Evolutionary conservation across 2,113 vertebrate species (phyloP).

Genomic region (Ivindomyrus marchei): DNA sequence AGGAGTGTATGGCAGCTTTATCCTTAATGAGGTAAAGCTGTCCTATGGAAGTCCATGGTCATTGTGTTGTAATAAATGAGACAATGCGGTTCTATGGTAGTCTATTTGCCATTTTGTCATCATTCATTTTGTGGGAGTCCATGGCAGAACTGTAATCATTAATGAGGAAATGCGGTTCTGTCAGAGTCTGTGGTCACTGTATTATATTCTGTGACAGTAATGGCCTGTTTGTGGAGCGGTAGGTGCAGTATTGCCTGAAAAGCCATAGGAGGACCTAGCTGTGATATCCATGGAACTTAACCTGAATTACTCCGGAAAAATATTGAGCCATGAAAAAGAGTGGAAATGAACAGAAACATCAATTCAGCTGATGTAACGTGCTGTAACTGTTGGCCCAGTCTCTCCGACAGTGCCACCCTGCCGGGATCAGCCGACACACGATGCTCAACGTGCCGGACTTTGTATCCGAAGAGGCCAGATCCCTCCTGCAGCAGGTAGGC

Average conservation of each 20-base stretch:
- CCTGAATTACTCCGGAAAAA: background rate
- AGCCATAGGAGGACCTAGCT: background rate
- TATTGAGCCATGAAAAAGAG: background rate
- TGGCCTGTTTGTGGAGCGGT: background rate
- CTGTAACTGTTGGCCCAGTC: constrained; percentile 44
- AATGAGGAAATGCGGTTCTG: background rate
- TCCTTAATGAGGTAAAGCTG: background rate
- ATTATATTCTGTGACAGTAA: background rate
- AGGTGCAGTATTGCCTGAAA: background rate
- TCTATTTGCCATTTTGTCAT: background rate
- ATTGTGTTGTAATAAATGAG: background rate
- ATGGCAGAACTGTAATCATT: background rate
- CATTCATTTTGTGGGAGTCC: background rate
- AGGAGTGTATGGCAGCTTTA: background rate
- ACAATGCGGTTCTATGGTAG: background rate
- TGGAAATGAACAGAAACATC: background rate
- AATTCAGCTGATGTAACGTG: background rate
- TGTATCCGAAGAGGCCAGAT: constrained; percentile 84
- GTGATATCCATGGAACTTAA: background rate
- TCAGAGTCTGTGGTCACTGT: background rate
- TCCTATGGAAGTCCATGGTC: background rate
- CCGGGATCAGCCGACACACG: constrained; percentile 88
- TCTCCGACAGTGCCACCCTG: constrained; percentile 84
- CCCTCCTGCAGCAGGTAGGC: constrained; percentile 86
- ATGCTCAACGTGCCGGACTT: constrained; percentile 82